Evolutionary conservation across 1,140 invertebrate species (phyloP).

Genomic region (Adoxophyes honmai): DNA sequence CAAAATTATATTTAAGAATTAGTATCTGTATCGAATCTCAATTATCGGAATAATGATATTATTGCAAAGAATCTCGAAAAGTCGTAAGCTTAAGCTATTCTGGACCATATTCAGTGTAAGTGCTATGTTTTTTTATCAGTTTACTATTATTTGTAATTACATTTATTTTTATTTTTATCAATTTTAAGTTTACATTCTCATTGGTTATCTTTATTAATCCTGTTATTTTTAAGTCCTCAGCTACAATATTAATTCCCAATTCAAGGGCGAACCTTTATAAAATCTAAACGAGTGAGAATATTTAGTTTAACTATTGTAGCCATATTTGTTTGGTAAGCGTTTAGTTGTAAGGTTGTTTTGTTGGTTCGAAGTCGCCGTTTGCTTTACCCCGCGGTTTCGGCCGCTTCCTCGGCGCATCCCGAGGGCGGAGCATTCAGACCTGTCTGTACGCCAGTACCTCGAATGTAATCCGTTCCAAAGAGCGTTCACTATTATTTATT

Average conservation of each 20-base stretch:
- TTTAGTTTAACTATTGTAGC: background rate
- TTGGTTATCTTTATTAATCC: background rate
- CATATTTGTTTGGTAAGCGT: constrained; percentile 1
- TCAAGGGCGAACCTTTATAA: no score
- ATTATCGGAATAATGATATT: constrained; percentile 12
- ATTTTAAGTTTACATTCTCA: no score
- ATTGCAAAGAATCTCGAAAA: constrained; percentile 6
- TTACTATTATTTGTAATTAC: constrained; percentile 1
- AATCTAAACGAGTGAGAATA: no score
- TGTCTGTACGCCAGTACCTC: constrained; percentile 36
- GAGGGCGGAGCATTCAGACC: constrained; percentile 27
- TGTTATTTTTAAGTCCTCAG: constrained; percentile 2
- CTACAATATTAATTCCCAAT: background rate
- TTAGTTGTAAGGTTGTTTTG: constrained; percentile 9
- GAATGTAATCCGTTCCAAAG: constrained; percentile 67
- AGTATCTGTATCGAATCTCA: constrained; percentile 15
- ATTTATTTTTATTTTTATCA: constrained; percentile 8
- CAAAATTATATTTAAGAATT: constrained; percentile 23
- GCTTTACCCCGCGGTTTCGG: background rate
- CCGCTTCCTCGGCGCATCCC: background rate
- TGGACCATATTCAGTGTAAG: constrained; percentile 28
- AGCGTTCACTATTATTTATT: constrained; percentile 31
- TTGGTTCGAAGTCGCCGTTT: background rate
- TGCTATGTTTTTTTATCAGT: constrained; percentile 19
- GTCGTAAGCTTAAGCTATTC: constrained; percentile 8